Evolutionary conservation across 1,140 invertebrate species (phyloP).

Genomic region (Ips nitidus): DNA sequence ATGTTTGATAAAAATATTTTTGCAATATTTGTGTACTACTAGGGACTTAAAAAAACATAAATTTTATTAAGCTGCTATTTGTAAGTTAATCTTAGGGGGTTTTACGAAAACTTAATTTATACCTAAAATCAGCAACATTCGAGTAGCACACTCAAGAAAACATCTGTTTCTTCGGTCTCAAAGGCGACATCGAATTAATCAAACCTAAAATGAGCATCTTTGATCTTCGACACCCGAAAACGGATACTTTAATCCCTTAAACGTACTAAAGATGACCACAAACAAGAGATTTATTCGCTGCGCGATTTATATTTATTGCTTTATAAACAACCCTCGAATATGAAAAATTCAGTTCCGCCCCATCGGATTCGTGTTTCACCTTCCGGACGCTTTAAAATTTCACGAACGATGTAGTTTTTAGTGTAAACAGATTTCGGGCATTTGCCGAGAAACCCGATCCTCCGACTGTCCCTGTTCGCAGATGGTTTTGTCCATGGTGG

Average conservation of each 20-base stretch:
- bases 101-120: no score
- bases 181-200: neutral
- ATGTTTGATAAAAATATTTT: no score
- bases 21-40: no score
- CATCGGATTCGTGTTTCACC: neutral
- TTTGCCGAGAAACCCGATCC: constrained; percentile 3
- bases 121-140: no score
- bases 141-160: neutral
- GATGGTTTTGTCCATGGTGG: no score
- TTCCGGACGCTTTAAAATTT: constrained; percentile 2
- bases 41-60: no score
- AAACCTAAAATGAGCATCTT: neutral
- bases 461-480: no score
- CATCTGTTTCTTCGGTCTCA: neutral
- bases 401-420: constrained; percentile 14
- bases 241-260: neutral
- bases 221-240: neutral
- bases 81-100: no score
- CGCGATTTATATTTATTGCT: constrained; percentile 9
- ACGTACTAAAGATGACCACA: constrained; percentile 1
- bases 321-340: neutral
- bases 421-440: constrained; percentile 12
- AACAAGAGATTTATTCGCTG: constrained; percentile 1
- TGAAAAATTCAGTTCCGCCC: constrained; percentile 6
- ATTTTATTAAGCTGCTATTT: no score